Conservation (phyloP, 2,888 invertebrate genomes). For the Ischnura elegans region DNA sequence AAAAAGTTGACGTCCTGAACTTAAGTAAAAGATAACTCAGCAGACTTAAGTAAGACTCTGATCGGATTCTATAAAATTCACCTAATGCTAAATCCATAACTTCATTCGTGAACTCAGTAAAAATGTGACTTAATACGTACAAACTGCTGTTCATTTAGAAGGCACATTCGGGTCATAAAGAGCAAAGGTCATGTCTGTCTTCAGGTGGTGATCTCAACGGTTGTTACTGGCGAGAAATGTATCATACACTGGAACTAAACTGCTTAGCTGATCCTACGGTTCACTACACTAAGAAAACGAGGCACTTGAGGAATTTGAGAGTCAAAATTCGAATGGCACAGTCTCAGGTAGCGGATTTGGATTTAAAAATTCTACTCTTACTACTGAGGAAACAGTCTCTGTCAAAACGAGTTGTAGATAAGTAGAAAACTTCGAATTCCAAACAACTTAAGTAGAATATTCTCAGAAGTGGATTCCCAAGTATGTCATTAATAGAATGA, state of each 20-base stretch:
- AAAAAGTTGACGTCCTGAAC: too few species aligned
- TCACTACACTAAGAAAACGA: neutral
- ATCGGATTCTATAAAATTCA: too few species aligned
- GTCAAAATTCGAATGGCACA: neutral
- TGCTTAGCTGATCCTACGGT: neutral
- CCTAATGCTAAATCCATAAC: too few species aligned
- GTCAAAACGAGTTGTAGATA: neutral
- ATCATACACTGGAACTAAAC: neutral
- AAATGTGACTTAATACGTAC: neutral
- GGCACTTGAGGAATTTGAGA: constrained; percentile 4
- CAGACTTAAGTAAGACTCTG: too few species aligned
- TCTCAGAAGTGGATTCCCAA: neutral
- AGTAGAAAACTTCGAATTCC: neutral
- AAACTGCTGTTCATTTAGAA: neutral
- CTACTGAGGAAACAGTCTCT: neutral
- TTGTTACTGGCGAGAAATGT: neutral
- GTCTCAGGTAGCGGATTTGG: neutral
- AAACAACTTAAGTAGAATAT: neutral
- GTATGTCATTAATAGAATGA: neutral
- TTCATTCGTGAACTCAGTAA: too few species aligned
- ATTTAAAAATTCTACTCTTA: neutral
- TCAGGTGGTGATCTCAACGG: constrained; percentile 7
- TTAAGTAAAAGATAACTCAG: too few species aligned
- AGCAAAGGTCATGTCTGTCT: neutral
- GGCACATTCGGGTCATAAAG: neutral